Base-by-base conservation (phyloP, 2,797 vertebrate species). In the Petrocephalus sullivani region DNA sequence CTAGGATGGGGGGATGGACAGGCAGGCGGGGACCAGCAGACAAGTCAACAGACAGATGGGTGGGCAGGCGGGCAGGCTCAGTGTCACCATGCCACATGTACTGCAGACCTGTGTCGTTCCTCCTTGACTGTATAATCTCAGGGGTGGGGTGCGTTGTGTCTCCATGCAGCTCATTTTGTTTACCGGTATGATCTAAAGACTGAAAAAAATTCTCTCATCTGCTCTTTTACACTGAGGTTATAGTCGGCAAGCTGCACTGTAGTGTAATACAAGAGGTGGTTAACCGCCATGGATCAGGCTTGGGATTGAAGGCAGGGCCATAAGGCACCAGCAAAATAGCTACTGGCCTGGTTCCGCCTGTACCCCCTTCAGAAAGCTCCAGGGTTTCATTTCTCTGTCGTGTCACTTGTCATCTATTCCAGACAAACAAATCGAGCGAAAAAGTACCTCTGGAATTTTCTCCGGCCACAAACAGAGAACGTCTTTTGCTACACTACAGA, bases 91-190 rank as follows among this genome's bases (percentile, higher is more conserved):
- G 9, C 54, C 21, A 91, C 90, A 95, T 94, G 94, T 95, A 95
- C 95, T 95, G 93, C 94, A 93, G 94, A 92, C 93, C 93, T 90
- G 93, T 94, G 91, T 91, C 92, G 46, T 83, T 21, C 16, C 46
- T 89, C 91, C 90, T 90, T 91, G 92, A 94, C 93, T 89, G 90
- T 95, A 94, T 95, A 95, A 96, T 95, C 95, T 95, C 87, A 90
- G 94, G 94, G 95, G 95, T 96, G 95, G 95, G 95, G 94, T 92
- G 91, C 92, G 89, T 93, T 94, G 95, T 94, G 95, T 95, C 96
- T 95, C 94, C 51, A 92, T 90, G 93, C 93, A 87, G 94, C 92
- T 94, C 92, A 91, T 91, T 93, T 88, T 94, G 91, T 93, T 95
- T 94, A 94, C 92, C 91, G 90, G 94, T 92, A 92, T 89, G 92